Evolutionary conservation across 2,888 invertebrate species (phyloP), one percentile per base, ranked within the genome.

Genomic region (Sinohyriopsis cumingii): DNA sequence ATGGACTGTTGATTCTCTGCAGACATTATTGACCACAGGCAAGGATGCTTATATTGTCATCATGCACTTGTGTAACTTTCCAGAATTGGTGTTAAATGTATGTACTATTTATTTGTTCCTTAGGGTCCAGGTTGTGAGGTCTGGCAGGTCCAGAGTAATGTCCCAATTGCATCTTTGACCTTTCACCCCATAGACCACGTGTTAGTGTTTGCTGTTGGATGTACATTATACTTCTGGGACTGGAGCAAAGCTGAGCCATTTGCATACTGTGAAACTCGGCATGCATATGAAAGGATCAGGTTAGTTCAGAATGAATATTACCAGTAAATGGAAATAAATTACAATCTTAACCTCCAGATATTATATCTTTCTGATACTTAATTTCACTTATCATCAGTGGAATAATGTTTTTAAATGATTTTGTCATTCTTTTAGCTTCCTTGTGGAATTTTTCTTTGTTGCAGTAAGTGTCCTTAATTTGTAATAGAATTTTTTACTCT

Each of bases 181-280:
- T 96, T 96, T 90, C 96, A 96, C 90, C 96, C 96, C 0, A 92
- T 93, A 28, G 95, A 95, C 84, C 93, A 94, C 81, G 91, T 96
- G 72, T 91, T 96, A 65, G 95, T 95, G n/a, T 95, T 96, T 83
- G 96, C 96, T 25, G 95, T 95, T 0, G 93, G 92, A 86, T 95
- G 95, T 91, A 94, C 95, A 88, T 92, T 96, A 15, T 94, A 95
- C 88, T 95, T 96, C 90, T 96, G 96, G 96, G 95, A 96, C 87
- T 96, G 96, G 96, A 93, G 93, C 82, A 93, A 94, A 1, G 92
- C 94, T 70, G 95, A 95, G 0, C 90, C 90, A 12, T 94, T 95
- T 87, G 93, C 94, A 65, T 93, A 93, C 86, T 93, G 94, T 72
- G 92, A 93, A 55, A 96, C 96, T n/a, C 92, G 92, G 75, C 93